phyloP scores from a whole-genome alignment of 2,888 invertebrate genomes.

The Drosophila eohydei region DNA sequence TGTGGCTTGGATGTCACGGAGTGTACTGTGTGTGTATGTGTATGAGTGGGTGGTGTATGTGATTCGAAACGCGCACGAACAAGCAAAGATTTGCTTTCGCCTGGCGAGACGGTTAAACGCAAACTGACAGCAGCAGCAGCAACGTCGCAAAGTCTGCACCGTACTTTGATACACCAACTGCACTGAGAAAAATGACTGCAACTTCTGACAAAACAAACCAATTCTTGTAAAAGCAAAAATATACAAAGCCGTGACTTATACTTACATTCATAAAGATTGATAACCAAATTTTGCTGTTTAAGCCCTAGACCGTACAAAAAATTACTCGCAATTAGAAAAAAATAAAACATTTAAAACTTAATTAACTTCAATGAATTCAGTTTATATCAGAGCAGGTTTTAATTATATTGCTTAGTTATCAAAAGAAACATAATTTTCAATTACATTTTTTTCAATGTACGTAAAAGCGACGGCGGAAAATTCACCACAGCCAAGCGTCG shows the following conservation, averaged over 20 bases:
- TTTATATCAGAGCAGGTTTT: background rate
- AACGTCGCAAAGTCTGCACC: conserved; percentile 61
- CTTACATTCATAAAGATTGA: background rate
- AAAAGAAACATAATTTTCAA: too few species aligned
- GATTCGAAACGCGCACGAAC: conserved; percentile 63
- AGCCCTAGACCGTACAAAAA: background rate
- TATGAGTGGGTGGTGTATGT: conserved; percentile 59
- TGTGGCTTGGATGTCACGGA: conserved; percentile 43
- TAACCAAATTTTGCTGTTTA: background rate
- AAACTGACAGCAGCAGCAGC: conserved; percentile 55
- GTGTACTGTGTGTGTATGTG: conserved; percentile 48
- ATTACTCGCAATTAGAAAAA: background rate
- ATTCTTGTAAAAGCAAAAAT: background rate
- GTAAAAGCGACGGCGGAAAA: conserved; percentile 20
- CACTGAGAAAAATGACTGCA: conserved; percentile 36
- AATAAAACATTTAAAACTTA: background rate
- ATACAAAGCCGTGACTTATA: background rate
- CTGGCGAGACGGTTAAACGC: conserved; percentile 64
- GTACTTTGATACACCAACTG: conserved; percentile 32
- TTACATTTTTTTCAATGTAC: conserved; percentile 14
- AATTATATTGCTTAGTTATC: background rate
- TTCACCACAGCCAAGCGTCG: conserved; percentile 65
- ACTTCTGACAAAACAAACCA: background rate
- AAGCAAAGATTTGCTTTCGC: conserved; percentile 64
- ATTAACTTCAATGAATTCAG: background rate